Base-by-base conservation (phyloP, 2,113 vertebrate species). In the Cinclus cinclus region DNA sequence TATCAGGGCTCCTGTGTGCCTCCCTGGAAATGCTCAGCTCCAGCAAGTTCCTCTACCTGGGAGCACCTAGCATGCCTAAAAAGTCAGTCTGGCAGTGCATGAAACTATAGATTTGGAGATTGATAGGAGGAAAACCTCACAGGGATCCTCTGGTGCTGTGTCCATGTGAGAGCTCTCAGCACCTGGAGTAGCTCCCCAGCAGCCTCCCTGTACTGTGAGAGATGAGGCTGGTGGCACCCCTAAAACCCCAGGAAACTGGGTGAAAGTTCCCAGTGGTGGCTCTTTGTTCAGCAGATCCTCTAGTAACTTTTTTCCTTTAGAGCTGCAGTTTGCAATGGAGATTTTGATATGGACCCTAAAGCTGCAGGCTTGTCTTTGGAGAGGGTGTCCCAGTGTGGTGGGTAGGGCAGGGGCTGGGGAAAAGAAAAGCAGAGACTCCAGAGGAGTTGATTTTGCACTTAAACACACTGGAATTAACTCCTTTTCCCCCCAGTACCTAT, bases 401-500 rank as follows among this genome's bases (percentile, higher is more conserved):
- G 23, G 8, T 4, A 17, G 10, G 30, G 60, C 39, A 46, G n/a
- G 11, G 47, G 33, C n/a, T 64, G 55, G 28, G 25, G 65, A 60
- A 75, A 68, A 62, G 37, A 69, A 89, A 55, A 77, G 35, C 33
- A 24, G 56, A 13, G 13, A 25, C 25, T 27, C 50, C 31, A 42
- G 55, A 70, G 35, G 13, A 42, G 55, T 37, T 24, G 46, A 15
- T 86, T 80, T 69, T 65, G 7, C n/a, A 19, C 31, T 73, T 22
- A 9, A 4, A 12, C 25, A 53, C 4, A 2, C 33, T 47, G 46
- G n/a, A 58, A 70, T 81, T 35, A 74, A n/a, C 1, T 2, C 6
- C 4, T 4, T 1, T 11, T 1, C 6, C 7, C 8, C 1, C 13
- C 3, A 8, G 81, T 27, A 35, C 9, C 39, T 50, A 2, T 1